Base-by-base conservation (phyloP, 2,113 vertebrate species). In the Eurystomus gularis region DNA sequence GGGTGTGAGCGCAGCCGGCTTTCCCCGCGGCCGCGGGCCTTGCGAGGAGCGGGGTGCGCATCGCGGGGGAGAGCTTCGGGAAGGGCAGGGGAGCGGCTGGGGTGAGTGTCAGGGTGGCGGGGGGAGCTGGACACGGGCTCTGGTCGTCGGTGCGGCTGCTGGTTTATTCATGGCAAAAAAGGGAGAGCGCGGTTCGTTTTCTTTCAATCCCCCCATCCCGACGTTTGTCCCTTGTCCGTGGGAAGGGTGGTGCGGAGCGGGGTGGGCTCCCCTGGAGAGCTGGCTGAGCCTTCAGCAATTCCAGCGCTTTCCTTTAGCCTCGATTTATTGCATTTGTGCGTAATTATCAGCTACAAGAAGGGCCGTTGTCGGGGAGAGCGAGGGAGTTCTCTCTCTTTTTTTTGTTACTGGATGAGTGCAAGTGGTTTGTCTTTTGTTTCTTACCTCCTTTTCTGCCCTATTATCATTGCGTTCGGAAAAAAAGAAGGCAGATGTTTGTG, bases 1-100 rank as follows among this genome's bases (percentile, higher is more conserved):
- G 15, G 49, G 13, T 44, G 29, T 7, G 2, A 37, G 51, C 11
- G 44, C 4, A 0, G 4, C 0, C 5, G 8, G 12, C 2, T 25
- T 81, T n/a, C 17, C 31, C 3, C 5, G 35, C 55, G 54, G 31
- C 26, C 26, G 26, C 11, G 26, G 24, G 16, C 8, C 10, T 31
- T 44, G 60, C 17, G 10, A 5, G 14, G 55, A 42, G 42, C 15
- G 42, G 42, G 42, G 42, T 42, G 42, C 49, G 60, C 69, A 7
- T 35, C 19, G 29, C 16, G 26, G 17, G 37, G 17, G 21, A 2
- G 40, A 23, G 12, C 14, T 39, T 23, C 7, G 42, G 57, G 25
- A 11, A 9, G 26, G 16, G 46, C 42, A 18, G 49, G 9, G 4
- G 25, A 29, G 2, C 35, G 1, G 51, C 42, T 42, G 42, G 42